Evolutionary conservation across 2,888 invertebrate genomes (phyloP).

Genomic region (Sylvicola fuscatus): DNA sequence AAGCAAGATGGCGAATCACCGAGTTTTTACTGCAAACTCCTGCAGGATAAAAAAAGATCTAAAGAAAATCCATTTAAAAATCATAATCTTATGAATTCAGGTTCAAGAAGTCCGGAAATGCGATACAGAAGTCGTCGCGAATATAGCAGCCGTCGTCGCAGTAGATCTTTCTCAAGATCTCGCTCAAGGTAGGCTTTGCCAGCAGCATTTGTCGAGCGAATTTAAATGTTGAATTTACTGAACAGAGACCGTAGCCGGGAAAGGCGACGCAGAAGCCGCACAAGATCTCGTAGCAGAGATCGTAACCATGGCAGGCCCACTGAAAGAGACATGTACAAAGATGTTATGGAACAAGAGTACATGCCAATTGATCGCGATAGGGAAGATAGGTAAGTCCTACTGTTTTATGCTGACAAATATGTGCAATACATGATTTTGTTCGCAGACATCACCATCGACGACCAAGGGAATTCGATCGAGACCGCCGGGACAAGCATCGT

Average conservation of each 20-base stretch:
- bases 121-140: slow-evolving; percentile 11
- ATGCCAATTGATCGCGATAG: slow-evolving; percentile 14
- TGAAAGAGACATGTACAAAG: slow-evolving; percentile 18
- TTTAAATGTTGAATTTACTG: slow-evolving; percentile 1
- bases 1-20: no score
- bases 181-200: slow-evolving; percentile 15
- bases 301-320: slow-evolving; percentile 15
- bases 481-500: slow-evolving; percentile 4
- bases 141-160: slow-evolving; percentile 2
- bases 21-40: no score
- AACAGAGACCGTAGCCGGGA: slow-evolving; percentile 19
- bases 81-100: no score
- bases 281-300: slow-evolving; percentile 22
- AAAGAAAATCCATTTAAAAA: no score
- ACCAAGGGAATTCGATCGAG: slow-evolving; percentile 2
- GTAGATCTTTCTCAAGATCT: slow-evolving; percentile 20
- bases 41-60: no score
- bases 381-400: neutral
- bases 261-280: slow-evolving; percentile 13
- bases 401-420: no score
- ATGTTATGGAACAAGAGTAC: slow-evolving; percentile 22
- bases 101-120: slow-evolving; percentile 12
- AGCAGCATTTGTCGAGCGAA: no score
- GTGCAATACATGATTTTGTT: slow-evolving; percentile 6
- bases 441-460: slow-evolving; percentile 13